Evolutionary conservation across 1,140 invertebrate species (phyloP).

Genomic region (Spodoptera frugiperda): DNA sequence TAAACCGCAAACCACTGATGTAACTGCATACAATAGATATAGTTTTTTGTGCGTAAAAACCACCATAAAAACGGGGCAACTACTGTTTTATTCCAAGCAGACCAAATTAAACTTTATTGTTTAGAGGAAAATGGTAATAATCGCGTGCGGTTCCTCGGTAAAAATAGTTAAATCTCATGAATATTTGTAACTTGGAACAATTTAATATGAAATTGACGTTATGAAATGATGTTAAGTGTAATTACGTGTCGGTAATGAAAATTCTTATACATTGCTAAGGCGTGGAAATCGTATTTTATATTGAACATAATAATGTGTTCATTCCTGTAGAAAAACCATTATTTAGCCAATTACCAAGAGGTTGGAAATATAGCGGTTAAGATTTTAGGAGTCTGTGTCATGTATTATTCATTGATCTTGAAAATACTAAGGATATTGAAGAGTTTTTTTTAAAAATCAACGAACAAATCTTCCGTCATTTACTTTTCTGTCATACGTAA

Average conservation of each 20-base stretch:
- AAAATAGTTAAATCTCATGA: constrained; percentile 4
- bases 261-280: constrained; percentile 4
- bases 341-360: no score
- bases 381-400: no score
- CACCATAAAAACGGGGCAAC: constrained; percentile 26
- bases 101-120: neutral
- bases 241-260: constrained; percentile 15
- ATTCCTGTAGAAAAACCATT: neutral
- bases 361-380: no score
- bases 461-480: no score
- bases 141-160: neutral
- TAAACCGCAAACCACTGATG: constrained; percentile 17
- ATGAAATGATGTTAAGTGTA: constrained; percentile 10
- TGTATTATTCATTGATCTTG: no score
- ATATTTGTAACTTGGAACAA: constrained; percentile 5
- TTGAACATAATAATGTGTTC: neutral
- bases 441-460: no score
- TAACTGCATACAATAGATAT: constrained; percentile 27
- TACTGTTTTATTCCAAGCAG: constrained; percentile 2
- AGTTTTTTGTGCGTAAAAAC: neutral
- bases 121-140: neutral
- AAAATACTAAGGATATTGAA: no score
- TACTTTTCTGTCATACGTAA: no score
- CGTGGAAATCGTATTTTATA: constrained; percentile 7
- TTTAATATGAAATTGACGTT: constrained; percentile 17